These are phyloP conservation scores for Nyctibius grandis DNA, from an alignment of 2,797 vertebrate genomes.

Conservation along the genomic window DNA sequence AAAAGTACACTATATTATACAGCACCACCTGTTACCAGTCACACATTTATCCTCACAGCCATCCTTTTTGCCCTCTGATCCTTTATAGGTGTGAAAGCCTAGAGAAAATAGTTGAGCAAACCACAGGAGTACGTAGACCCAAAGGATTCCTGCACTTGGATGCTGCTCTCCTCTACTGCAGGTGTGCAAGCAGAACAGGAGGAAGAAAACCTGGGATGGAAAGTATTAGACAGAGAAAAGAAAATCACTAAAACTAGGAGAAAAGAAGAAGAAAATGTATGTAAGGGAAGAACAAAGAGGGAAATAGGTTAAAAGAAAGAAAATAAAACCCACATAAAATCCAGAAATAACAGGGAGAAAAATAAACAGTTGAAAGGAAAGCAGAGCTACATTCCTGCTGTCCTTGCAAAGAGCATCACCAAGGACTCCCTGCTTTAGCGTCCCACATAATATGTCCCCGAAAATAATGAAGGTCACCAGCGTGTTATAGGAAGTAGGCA, in stretches of 20 bases:
- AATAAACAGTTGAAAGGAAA: not conserved
- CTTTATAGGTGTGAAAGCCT: not conserved
- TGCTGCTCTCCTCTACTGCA: not conserved
- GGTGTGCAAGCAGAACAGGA: not conserved
- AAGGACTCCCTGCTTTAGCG: not conserved
- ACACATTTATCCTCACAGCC: not conserved
- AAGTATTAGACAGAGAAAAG: not conserved
- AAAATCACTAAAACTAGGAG: not conserved
- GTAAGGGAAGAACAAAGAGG: not conserved
- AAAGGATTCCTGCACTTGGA: not conserved
- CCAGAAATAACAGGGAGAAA: not conserved
- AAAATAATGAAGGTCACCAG: constrained; percentile 47
- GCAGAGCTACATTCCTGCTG: not conserved
- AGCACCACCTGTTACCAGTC: not conserved
- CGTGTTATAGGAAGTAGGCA: not conserved
- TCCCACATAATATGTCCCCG: not conserved
- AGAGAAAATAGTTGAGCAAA: not conserved
- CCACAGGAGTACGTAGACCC: not conserved
- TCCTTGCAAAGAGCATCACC: not conserved
- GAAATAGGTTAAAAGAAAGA: not conserved
- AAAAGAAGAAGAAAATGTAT: not conserved
- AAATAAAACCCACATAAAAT: not conserved
- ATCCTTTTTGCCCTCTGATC: not conserved
- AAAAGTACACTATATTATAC: not conserved
- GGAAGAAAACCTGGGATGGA: not conserved